Evolutionary conservation across 2,113 vertebrate species (phyloP).

Genomic region (Sialia sialis): DNA sequence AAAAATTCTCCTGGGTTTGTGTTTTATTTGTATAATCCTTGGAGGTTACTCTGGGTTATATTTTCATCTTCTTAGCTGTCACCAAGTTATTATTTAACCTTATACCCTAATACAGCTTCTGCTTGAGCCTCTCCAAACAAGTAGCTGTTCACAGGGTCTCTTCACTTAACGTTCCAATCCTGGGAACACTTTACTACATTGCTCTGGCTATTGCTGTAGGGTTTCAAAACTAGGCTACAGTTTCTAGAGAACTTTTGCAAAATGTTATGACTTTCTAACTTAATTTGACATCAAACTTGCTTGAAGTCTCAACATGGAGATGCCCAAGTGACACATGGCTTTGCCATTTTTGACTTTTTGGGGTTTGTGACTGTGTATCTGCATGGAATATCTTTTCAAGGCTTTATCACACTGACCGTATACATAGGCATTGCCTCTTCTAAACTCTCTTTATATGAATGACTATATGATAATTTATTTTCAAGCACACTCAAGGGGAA

Average conservation of each 20-base stretch:
- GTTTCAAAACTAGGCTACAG: background rate
- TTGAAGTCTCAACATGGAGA: background rate
- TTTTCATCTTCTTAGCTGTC: background rate
- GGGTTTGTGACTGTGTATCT: background rate
- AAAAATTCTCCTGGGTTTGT: background rate
- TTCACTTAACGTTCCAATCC: background rate
- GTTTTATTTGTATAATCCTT: background rate
- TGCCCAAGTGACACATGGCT: background rate
- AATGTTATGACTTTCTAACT: background rate
- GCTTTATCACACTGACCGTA: background rate
- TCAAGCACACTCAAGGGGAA: background rate
- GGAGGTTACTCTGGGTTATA: background rate
- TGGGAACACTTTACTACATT: background rate
- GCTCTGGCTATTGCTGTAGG: background rate
- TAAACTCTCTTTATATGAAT: background rate
- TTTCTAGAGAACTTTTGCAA: background rate
- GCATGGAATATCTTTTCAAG: background rate
- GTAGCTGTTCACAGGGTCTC: background rate
- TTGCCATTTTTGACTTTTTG: background rate
- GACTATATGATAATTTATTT: background rate
- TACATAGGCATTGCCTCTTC: background rate
- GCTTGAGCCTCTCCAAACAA: background rate
- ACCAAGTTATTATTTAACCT: background rate
- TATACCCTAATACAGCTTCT: background rate
- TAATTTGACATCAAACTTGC: background rate